Conservation (phyloP, 2,888 invertebrate genomes). For the Zootermopsis nevadensis region DNA sequence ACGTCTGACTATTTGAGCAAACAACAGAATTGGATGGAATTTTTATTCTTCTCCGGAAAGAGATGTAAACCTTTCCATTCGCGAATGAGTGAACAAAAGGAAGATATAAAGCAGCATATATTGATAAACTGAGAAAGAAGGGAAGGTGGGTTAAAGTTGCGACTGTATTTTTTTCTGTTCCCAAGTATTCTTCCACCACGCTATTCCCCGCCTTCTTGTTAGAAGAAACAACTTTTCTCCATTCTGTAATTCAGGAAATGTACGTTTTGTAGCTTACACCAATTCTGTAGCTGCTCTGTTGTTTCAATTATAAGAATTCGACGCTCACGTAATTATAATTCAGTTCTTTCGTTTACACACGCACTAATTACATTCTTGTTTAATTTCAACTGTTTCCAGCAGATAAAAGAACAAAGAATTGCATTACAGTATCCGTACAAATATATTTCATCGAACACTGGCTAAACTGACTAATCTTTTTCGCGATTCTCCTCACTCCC, state of each 20-base stretch:
- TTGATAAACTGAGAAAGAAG: conserved; percentile 10
- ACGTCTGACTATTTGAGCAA: background rate
- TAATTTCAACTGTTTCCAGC: too few species aligned
- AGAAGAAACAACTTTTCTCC: background rate
- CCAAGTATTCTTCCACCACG: background rate
- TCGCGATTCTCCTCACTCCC: too few species aligned
- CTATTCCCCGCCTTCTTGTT: background rate
- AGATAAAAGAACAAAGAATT: too few species aligned
- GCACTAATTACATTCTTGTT: too few species aligned
- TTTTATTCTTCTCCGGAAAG: background rate
- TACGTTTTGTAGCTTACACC: background rate
- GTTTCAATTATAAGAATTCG: background rate
- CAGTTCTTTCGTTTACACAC: background rate
- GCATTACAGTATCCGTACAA: too few species aligned
- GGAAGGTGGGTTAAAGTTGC: conserved; percentile 46
- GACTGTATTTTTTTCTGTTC: conserved; percentile 44
- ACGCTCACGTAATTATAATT: conserved; percentile 3
- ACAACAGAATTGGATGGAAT: background rate
- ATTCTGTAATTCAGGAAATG: background rate
- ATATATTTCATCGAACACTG: too few species aligned
- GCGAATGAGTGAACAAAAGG: background rate
- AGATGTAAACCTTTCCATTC: background rate
- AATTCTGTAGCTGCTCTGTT: background rate
- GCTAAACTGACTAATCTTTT: too few species aligned
- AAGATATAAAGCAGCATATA: background rate